Conservation (phyloP, 2,113 vertebrate genomes). For the Sialia sialis region DNA sequence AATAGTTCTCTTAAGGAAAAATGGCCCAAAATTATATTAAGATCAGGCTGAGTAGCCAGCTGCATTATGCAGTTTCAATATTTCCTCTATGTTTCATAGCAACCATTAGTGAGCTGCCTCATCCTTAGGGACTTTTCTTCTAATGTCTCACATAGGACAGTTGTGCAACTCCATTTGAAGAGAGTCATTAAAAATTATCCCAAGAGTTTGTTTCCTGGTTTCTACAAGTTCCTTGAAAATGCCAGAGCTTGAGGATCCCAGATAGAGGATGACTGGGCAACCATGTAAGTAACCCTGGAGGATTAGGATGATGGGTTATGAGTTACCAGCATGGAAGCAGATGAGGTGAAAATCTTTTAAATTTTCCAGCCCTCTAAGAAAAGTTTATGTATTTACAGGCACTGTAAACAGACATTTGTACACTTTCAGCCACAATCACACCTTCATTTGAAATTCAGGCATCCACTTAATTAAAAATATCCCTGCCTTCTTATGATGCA, state of each 20-base stretch:
- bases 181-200: neutral
- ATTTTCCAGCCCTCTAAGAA: neutral
- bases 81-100: constrained; percentile 44
- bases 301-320: neutral
- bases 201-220: neutral
- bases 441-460: neutral
- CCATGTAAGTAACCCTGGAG: neutral
- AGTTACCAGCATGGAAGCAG: neutral
- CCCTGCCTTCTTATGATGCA: neutral
- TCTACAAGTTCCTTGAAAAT: neutral
- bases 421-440: neutral
- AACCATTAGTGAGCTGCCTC: constrained; percentile 25
- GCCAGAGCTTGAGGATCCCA: neutral
- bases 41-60: constrained; percentile 41
- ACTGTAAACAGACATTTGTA: neutral
- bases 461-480: neutral
- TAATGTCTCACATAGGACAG: neutral
- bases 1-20: neutral
- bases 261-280: neutral
- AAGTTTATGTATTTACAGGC: neutral
- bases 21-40: constrained; percentile 55
- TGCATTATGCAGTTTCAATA: constrained; percentile 43
- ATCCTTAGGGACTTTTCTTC: constrained; percentile 16
- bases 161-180: neutral
- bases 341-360: neutral